phyloP scores from a whole-genome alignment of 2,888 invertebrate species.

The Chirona hameri region DNA sequence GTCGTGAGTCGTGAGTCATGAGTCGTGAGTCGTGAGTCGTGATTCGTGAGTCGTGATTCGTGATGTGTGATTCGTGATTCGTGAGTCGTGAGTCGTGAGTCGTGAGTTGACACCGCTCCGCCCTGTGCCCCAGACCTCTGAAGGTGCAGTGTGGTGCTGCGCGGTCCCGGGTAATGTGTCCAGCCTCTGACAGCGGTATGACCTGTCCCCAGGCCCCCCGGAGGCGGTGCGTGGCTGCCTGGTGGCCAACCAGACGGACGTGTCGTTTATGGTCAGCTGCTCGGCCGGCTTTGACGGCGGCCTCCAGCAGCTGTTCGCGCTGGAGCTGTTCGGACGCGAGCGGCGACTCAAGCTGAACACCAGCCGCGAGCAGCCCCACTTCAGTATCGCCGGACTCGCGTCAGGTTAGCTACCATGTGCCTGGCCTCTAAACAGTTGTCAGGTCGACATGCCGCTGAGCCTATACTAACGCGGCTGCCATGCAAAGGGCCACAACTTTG shows the following conservation, averaged over 20 bases:
- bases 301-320: slow-evolving; percentile 36
- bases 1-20: too few relatives aligned
- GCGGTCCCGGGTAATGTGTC: too few relatives aligned
- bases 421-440: too few relatives aligned
- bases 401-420: not conserved
- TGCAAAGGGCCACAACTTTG: too few relatives aligned
- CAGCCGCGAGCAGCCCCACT: not conserved
- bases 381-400: not conserved
- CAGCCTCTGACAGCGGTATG: not conserved
- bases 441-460: too few relatives aligned
- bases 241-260: slow-evolving; percentile 37
- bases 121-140: not conserved
- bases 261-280: slow-evolving; percentile 35
- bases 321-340: slow-evolving; percentile 34
- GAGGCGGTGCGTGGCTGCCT: slow-evolving; percentile 37
- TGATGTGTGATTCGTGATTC: too few relatives aligned
- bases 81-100: too few relatives aligned
- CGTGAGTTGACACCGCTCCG: too few relatives aligned
- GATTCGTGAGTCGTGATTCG: too few relatives aligned
- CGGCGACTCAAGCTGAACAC: not conserved
- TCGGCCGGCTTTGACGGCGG: slow-evolving; percentile 38
- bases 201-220: slow-evolving; percentile 34
- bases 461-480: too few relatives aligned
- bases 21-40: too few relatives aligned
- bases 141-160: too few relatives aligned